phyloP scores from a whole-genome alignment of 2,797 vertebrate species.

The Premnoplex brunnescens region DNA sequence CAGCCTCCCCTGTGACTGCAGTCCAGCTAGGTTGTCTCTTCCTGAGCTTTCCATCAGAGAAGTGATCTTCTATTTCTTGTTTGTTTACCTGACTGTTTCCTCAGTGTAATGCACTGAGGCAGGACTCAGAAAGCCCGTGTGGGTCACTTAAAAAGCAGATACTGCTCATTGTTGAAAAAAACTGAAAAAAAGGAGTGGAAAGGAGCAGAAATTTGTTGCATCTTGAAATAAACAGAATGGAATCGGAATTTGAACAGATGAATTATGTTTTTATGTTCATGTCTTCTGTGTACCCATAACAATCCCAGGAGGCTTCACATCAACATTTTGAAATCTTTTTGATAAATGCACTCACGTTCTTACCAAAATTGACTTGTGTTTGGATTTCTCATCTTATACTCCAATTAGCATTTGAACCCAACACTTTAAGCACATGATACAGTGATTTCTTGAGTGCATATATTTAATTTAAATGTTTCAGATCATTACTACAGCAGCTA shows the following conservation, averaged over 20 bases:
- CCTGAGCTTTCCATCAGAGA: not conserved
- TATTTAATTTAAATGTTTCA: conserved; percentile 47
- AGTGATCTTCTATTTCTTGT: not conserved
- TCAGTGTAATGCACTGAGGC: not conserved
- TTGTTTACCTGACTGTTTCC: not conserved
- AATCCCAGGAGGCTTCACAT: conserved; percentile 63
- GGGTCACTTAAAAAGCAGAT: not conserved
- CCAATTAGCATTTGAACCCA: conserved; percentile 66
- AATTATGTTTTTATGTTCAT: conserved; percentile 60
- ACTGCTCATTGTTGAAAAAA: not conserved
- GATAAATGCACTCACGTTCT: conserved; percentile 51
- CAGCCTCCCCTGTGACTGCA: not conserved
- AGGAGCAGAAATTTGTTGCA: conserved; percentile 27
- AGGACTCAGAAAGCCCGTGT: not conserved
- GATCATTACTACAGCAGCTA: conserved; percentile 14
- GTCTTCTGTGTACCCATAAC: conserved; percentile 57
- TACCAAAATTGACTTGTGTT: conserved; percentile 64
- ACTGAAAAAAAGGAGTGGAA: not conserved
- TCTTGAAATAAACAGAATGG: conserved; percentile 42
- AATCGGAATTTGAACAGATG: conserved; percentile 34
- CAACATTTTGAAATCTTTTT: conserved; percentile 68
- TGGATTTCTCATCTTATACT: conserved; percentile 49
- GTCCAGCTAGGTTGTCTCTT: not conserved
- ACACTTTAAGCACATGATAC: conserved; percentile 30
- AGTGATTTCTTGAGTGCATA: not conserved